Evolutionary conservation across 2,113 vertebrate genomes (phyloP), one percentile per base, ranked within the genome.

Genomic region (Calidris pugnax): DNA sequence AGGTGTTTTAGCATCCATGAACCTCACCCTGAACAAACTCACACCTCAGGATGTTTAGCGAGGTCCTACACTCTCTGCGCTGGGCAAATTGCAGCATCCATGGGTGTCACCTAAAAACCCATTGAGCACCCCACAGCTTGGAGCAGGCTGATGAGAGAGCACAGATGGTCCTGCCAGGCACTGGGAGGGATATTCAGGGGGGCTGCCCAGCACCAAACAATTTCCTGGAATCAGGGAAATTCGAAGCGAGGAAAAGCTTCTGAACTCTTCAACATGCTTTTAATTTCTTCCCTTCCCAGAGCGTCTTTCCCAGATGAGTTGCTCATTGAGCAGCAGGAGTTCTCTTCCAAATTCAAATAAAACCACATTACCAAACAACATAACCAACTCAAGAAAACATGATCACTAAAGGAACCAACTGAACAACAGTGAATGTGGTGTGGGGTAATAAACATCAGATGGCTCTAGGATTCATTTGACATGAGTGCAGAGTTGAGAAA

Each of bases 391-490:
- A 69, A 88, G 75, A 90, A 92, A 84, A 41, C 28, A 45, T 0
- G 7, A 88, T 80, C 72, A 57, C 39, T 92, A 72, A 85, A 86
- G 55, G 37, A 92, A 92, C 72, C 67, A 85, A 80, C 28, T 37
- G 72, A 93, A 83, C 24, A 90, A 59, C 26, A 84, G 47, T 14
- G 20, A 92, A 47, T 17, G 48, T n/a, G 20, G 73, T 27, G 4
- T 17, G 19, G 33, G 33, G 35, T 87, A 95, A 95, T 67, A 89
- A 94, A 77, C n/a, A 88, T 92, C 90, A 94, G 51, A 84, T 35
- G 47, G 41, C 20, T 93, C 50, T 41, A 89, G 62, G 39, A 95
- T 51, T 80, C 79, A 77, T 77, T 92, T 66, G 77, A 86, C 22
- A 9, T 51, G 43, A 93, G 73, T 51, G 28, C 22, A 27, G 47